Evolutionary conservation across 1,140 invertebrate species (phyloP).

Genomic region (Eufriesea mexicana): DNA sequence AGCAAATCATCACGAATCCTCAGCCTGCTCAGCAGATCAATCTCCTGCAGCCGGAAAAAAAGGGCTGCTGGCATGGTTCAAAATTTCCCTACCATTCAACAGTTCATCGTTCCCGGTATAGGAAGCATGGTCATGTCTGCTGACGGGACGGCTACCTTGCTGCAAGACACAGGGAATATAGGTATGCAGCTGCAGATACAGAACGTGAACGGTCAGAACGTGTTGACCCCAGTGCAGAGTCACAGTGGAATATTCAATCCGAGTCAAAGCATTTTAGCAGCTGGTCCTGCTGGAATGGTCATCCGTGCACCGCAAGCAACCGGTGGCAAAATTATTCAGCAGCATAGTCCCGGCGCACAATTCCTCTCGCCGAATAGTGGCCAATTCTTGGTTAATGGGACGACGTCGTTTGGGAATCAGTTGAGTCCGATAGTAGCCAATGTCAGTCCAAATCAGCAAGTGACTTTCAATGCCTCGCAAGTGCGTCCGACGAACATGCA

Average conservation of each 20-base stretch:
- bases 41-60: constrained; percentile 90
- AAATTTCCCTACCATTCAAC: constrained; percentile 91
- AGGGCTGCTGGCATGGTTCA: constrained; percentile 88
- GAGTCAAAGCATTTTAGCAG: constrained; percentile 86
- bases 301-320: constrained; percentile 87
- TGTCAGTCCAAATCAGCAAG: constrained; percentile 87
- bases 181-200: constrained; percentile 90
- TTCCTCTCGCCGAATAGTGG: constrained; percentile 88
- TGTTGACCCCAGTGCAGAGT: constrained; percentile 88
- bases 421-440: constrained; percentile 89
- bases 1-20: constrained; percentile 87
- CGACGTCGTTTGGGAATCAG: constrained; percentile 87
- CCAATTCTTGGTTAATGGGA: constrained; percentile 89
- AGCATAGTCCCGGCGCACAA: constrained; percentile 86
- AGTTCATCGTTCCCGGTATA: constrained; percentile 91
- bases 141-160: constrained; percentile 86
- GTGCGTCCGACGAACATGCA: constrained; percentile 82
- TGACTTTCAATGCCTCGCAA: constrained; percentile 85
- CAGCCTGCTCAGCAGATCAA: constrained; percentile 90
- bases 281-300: constrained; percentile 89
- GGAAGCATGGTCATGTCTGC: constrained; percentile 90
- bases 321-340: constrained; percentile 88
- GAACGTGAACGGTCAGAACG: constrained; percentile 90
- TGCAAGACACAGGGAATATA: constrained; percentile 86
- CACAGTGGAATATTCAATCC: constrained; percentile 82